These are phyloP conservation scores for Ptychobarbus kaznakovi DNA, from an alignment of 2,797 vertebrate genomes.

Conservation along the genomic window DNA sequence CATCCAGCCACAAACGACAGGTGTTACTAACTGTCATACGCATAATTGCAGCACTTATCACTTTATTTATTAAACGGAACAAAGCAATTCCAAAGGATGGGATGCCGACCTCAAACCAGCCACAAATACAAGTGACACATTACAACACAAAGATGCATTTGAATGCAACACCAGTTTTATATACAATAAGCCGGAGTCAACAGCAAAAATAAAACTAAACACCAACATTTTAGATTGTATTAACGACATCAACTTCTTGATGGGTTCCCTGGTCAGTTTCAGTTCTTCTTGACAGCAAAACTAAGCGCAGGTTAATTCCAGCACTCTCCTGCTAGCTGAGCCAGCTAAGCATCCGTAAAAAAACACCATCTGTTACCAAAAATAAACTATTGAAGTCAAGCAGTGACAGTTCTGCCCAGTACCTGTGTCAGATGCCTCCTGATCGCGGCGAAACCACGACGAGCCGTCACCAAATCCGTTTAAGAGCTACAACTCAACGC, in stretches of 20 bases:
- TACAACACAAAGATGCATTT: neutral
- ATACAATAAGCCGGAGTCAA: neutral
- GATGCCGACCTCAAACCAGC: neutral
- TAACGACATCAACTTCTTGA: neutral
- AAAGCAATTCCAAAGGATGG: neutral
- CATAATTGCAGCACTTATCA: neutral
- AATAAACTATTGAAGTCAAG: neutral
- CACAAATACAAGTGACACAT: neutral
- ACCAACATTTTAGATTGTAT: neutral
- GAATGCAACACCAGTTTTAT: neutral
- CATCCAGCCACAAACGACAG: neutral
- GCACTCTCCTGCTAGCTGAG: neutral
- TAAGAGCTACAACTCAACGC: conserved; percentile 32
- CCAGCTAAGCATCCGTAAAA: neutral
- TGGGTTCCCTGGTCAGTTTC: neutral
- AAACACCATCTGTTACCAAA: neutral
- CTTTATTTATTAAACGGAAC: neutral
- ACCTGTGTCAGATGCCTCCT: conserved; percentile 1
- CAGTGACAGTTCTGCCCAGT: neutral
- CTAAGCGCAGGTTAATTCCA: neutral
- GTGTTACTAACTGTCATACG: neutral
- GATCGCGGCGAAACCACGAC: neutral
- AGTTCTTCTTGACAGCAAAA: neutral
- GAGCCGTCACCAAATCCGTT: conserved; percentile 28
- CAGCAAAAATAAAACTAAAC: neutral